Base-by-base conservation (phyloP, 2,113 vertebrate genomes). In the Cephalopholis sonnerati region DNA sequence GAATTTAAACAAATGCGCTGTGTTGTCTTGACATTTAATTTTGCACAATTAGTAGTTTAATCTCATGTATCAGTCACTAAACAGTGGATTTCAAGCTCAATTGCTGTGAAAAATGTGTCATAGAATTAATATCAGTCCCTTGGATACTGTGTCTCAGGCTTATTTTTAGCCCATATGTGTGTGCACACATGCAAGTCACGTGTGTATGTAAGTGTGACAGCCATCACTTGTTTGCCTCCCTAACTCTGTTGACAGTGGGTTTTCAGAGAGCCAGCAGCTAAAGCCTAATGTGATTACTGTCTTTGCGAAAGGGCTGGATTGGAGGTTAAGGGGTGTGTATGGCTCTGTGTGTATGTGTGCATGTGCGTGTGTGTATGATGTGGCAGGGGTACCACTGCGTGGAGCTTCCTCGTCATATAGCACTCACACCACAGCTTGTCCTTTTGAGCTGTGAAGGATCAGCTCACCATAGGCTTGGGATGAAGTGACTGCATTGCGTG, bases 281-380 rank as follows among this genome's bases (percentile, higher is more conserved):
- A 89, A 89, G 83, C 85, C 87, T 89, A 92, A 94, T 94, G 83
- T 94, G 93, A 92, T 94, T 91, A 93, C 79, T 84, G 90, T 93
- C 87, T 91, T 82, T 92, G 91, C 88, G 87, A 90, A 86, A 88
- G 81, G 70, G 86, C 89, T 84, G 68, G 85, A 90, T 88, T 51
- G 77, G 86, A 89, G 85, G 89, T 91, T 88, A 86, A 84, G 67
- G 85, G 41, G 79, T 63, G 20, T 61, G 61, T 57, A 54, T 55
- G 69, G 48, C 18, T 75, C 1, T 32, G 25, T 68, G 46, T 70
- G 53, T 70, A 22, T 55, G 32, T 57, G 53, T 72, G 53, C 59
- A 61, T 74, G 57, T 63, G 44, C 50, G 75, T 39, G 62, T 61
- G 50, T 81, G 59, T 73, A 9, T 29, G 77, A 77, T 79, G 59